Base-by-base conservation (phyloP, 2,797 vertebrate genomes). In the Melanotaenia nigrans region DNA sequence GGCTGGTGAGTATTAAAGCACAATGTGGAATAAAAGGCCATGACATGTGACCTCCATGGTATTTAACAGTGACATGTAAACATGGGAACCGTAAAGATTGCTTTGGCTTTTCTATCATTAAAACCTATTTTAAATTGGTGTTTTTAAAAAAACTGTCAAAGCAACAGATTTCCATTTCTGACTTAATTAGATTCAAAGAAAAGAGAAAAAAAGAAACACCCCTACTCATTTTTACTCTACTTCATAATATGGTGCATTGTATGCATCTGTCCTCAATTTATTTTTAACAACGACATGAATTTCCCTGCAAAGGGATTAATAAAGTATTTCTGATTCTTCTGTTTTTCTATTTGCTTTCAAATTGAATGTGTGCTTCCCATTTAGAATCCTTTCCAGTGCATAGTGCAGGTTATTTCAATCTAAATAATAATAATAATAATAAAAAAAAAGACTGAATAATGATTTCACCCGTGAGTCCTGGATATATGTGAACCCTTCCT, bases 31-130 rank as follows among this genome's bases (percentile, higher is more conserved):
- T 82, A 85, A 88, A 92, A 89, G 89, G 85, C 89, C 88, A 87
- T 82, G 70, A 63, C 85, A 94, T 91, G 93, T 89, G 92, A 92
- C 89, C 87, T 93, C 87, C 90, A 93, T 93, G 93, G 93, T 93
- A 94, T 94, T 92, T 76, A 84, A 78, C 71, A 78, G 86, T 66
- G 77, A 68, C 73, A 71, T 78, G 78, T 88, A 87, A 91, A 90
- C 83, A 83, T 73, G 80, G 83, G 75, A 87, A 86, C 67, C 73
- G 56, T 70, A 77, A 81, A 73, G 83, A 89, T 88, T 78, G 89
- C 87, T 92, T 92, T 92, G 89, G 87, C 76, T 65, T 88, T 78
- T 79, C 49, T 49, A 72, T 69, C 76, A 65, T 55, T 58, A 71
- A 70, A 73, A 83, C 25, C 38, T n/a, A 60, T 33, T 80, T 56